These are phyloP conservation scores for Papilio polytes DNA, from an alignment of 1,140 invertebrate species.

Conservation along the genomic window DNA sequence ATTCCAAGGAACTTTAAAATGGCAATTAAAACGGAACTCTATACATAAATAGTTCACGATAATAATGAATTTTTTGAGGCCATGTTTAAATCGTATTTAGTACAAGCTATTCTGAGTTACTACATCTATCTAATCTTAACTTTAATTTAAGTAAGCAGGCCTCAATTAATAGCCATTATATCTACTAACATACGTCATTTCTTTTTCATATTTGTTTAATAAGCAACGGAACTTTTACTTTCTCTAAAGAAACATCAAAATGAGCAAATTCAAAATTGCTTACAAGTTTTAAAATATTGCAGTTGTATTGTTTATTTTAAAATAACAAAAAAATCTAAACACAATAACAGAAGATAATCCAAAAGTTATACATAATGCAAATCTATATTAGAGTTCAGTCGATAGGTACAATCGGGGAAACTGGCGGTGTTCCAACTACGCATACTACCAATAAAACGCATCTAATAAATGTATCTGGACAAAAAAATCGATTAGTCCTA, in stretches of 20 bases:
- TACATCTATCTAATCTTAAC: not conserved
- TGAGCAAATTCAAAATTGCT: conserved; percentile 15
- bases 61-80: not conserved
- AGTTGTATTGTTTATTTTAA: not conserved
- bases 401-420: not conserved
- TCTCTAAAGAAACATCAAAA: not conserved
- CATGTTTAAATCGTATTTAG: not conserved
- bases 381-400: not conserved
- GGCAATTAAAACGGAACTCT: not conserved
- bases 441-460: too few species aligned
- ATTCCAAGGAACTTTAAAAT: conserved; percentile 3
- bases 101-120: too few species aligned
- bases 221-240: too few species aligned
- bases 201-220: not conserved
- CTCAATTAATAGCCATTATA: not conserved
- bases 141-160: not conserved
- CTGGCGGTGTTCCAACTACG: too few species aligned
- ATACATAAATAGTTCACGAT: not conserved
- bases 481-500: too few species aligned
- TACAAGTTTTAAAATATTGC: conserved; percentile 1
- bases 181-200: not conserved
- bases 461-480: too few species aligned
- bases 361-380: not conserved
- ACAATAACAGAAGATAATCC: not conserved
- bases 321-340: not conserved